Evolutionary conservation across 2,888 invertebrate species (phyloP), one percentile per base, ranked within the genome.

Genomic region (Lasioglossum zephyrum): DNA sequence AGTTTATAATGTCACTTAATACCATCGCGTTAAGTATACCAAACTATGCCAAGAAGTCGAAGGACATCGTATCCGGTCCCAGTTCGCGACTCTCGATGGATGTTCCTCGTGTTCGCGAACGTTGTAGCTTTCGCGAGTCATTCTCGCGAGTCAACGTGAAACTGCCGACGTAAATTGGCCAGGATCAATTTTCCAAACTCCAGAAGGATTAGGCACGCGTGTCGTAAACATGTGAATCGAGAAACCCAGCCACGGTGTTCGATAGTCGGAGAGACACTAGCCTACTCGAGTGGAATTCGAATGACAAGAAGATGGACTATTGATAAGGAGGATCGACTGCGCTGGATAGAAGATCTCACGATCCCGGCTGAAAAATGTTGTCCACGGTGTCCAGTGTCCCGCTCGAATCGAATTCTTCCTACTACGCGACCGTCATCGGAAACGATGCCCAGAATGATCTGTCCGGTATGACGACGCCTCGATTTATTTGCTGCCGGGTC

Each of bases 311-410:
- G 66, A 79, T 79, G 53, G 39, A 77, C 73, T 16, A 66, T 77
- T 49, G 66, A 13, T 57, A n/a, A 47, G n/a, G 11, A 22, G 72
- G 63, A 36, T 73, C 31, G 69, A 57, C 57, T n/a, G 4, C n/a
- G n/a, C n/a, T 31, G 47, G 69, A 26, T 53, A 18, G 41, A 31
- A 16, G 36, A 13, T 53, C 66, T 44, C 53, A 36, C 63, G 63
- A 31, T 18, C 31, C 31, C 63, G 63, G 63, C 63, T 31, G 63
- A 60, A 90, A 88, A 85, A 93, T 93, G 93, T 88, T 92, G 81
- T 91, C 94, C 83, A 94, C 94, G 77, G 92, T 94, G 91, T 92
- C 94, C 76, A 92, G 93, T 57, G 89, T 92, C 72, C 87, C 91
- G 70, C 87, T 92, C 63, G 93, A 94, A 86, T 91, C 94, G 47